These are phyloP conservation scores for Drosophila tristis DNA, from an alignment of 1,140 invertebrate genomes.

Conservation along the genomic window DNA sequence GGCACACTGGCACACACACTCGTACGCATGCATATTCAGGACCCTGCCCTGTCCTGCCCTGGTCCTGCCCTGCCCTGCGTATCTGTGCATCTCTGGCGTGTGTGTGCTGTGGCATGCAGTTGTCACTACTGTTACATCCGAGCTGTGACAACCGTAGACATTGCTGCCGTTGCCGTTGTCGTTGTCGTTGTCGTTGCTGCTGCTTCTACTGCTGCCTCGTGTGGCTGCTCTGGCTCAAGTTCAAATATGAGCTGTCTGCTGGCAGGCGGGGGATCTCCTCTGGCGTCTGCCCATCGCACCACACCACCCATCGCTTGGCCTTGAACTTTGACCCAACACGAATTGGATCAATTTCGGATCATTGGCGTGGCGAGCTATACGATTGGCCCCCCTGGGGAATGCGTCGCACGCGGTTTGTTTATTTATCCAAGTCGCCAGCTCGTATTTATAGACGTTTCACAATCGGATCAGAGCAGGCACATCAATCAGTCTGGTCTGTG, in stretches of 20 bases:
- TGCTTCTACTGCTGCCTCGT: slow-evolving; percentile 4
- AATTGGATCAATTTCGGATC: neutral
- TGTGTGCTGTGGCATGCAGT: slow-evolving; percentile 5
- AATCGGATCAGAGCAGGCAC: slow-evolving; percentile 54
- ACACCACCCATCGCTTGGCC: slow-evolving; percentile 4
- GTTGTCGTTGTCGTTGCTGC: neutral
- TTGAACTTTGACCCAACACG: slow-evolving; percentile 23
- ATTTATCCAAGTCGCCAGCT: slow-evolving; percentile 34
- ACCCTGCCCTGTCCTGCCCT: neutral
- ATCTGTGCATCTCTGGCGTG: slow-evolving; percentile 1
- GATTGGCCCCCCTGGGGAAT: neutral
- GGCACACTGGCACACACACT: neutral
- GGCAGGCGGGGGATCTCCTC: slow-evolving; percentile 6
- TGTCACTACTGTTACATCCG: slow-evolving; percentile 27
- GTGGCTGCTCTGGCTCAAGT: slow-evolving; percentile 23
- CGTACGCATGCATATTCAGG: slow-evolving; percentile 5
- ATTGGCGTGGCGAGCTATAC: slow-evolving; percentile 43
- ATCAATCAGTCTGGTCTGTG: slow-evolving; percentile 34
- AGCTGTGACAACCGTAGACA: slow-evolving; percentile 45
- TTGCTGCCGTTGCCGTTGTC: neutral
- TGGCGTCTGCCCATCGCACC: too few species aligned
- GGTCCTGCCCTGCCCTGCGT: neutral
- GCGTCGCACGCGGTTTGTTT: slow-evolving; percentile 50
- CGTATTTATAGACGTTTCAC: slow-evolving; percentile 69
- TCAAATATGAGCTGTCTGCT: slow-evolving; percentile 19